Percentiles rank a stretch among this genome's conserved stretches.
These are phyloP conservation scores for Cottus gobio DNA, from an alignment of 2,113 vertebrate species.

Conservation along the genomic window DNA sequence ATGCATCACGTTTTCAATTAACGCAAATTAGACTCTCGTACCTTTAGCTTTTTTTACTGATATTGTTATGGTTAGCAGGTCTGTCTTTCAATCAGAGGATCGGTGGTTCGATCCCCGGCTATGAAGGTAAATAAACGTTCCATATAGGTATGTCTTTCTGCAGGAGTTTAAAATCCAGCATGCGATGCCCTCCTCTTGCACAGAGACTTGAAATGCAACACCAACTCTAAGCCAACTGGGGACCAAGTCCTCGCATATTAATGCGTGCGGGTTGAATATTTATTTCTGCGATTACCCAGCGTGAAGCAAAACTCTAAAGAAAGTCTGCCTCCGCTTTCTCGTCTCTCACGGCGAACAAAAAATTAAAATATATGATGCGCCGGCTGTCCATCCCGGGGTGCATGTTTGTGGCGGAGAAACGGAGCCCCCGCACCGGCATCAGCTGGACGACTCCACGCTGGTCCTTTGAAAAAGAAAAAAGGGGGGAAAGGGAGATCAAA, in stretches of 20 bases:
- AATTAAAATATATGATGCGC: conserved; percentile 49
- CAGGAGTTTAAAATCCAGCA: no score
- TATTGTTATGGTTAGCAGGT: no score
- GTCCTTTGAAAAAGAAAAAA: conserved; percentile 72
- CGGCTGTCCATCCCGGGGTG: neutral
- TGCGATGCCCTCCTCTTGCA: neutral
- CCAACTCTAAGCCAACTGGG: conserved; percentile 46
- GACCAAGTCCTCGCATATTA: conserved; percentile 53
- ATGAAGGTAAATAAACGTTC: no score
- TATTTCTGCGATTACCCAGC: conserved; percentile 64
- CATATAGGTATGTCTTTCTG: no score
- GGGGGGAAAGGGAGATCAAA: conserved; percentile 71
- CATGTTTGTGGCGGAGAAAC: conserved; percentile 48
- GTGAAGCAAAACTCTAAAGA: conserved; percentile 63
- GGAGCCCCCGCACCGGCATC: conserved; percentile 35
- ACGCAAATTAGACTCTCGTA: no score
- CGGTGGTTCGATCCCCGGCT: no score
- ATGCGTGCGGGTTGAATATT: conserved; percentile 62
- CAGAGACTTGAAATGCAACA: conserved; percentile 46
- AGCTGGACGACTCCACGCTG: conserved; percentile 50
- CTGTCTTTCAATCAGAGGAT: no score
- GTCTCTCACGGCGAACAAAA: conserved; percentile 19
- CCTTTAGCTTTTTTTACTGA: no score
- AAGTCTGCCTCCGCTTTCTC: conserved; percentile 17
- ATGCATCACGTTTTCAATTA: no score